Conservation (phyloP, 2,888 invertebrate species). For the Phyto melanocephala region DNA sequence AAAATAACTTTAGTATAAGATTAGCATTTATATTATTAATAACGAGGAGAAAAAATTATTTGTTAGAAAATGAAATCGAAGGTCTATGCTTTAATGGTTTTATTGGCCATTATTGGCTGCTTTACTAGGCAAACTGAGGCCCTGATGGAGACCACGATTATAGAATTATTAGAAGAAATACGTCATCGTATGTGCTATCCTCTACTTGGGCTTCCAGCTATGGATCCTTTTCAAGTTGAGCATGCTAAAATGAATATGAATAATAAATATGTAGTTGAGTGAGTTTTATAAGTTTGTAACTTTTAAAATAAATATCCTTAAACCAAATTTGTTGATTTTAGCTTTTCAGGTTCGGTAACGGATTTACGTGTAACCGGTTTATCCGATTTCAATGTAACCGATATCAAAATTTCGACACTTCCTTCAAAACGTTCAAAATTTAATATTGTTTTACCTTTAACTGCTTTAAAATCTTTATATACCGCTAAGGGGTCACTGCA, state of each 20-base stretch:
- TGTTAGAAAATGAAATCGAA: slow-evolving; percentile 35
- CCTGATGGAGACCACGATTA: slow-evolving; percentile 68
- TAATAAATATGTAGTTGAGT: slow-evolving; percentile 72
- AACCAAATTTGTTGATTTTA: slow-evolving; percentile 45
- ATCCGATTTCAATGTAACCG: slow-evolving; percentile 70
- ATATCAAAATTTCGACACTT: slow-evolving; percentile 65
- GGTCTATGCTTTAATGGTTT: background rate
- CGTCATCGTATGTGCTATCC: slow-evolving; percentile 75
- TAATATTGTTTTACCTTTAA: slow-evolving; percentile 70
- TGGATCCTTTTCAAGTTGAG: slow-evolving; percentile 72
- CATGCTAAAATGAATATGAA: slow-evolving; percentile 66
- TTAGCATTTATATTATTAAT: slow-evolving; percentile 2
- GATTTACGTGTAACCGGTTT: slow-evolving; percentile 70
- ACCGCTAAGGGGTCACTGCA: slow-evolving; percentile 75
- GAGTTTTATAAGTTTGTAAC: slow-evolving; percentile 39
- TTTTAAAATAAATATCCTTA: background rate
- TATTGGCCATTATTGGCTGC: slow-evolving; percentile 15
- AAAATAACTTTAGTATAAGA: slow-evolving; percentile 21
- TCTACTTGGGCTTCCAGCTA: slow-evolving; percentile 72
- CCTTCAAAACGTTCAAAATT: slow-evolving; percentile 67
- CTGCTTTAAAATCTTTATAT: slow-evolving; percentile 70
- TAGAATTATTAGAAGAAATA: slow-evolving; percentile 71
- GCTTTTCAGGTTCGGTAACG: slow-evolving; percentile 71
- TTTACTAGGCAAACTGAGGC: slow-evolving; percentile 60
- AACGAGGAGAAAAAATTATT: background rate